phyloP scores from a whole-genome alignment of 2,797 vertebrate genomes.

The Poeciliopsis gracilis region DNA sequence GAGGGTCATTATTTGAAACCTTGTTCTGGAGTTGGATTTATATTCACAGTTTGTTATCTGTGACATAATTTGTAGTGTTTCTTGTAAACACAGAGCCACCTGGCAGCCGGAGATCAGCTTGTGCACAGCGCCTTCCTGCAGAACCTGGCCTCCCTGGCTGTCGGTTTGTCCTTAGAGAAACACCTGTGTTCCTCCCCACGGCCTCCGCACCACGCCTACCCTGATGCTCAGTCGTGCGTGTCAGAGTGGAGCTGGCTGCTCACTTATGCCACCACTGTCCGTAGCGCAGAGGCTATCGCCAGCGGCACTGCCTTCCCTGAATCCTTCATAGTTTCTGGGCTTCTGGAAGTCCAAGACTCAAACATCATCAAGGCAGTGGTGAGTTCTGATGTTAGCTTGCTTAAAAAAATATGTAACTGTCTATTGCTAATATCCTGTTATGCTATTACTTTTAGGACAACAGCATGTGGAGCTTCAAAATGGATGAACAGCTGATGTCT shows the following conservation, averaged over 20 bases:
- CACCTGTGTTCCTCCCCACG: conserved; percentile 74
- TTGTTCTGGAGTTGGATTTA: neutral
- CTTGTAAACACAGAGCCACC: conserved; percentile 72
- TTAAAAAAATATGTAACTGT: neutral
- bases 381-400: conserved; percentile 30
- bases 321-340: conserved; percentile 76
- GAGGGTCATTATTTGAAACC: conserved; percentile 56
- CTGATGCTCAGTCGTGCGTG: conserved; percentile 55
- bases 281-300: conserved; percentile 83
- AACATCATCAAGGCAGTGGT: conserved; percentile 76
- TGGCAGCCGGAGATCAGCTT: conserved; percentile 83
- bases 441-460: conserved; percentile 77
- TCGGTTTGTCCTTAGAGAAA: conserved; percentile 81
- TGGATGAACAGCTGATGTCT: conserved; percentile 87
- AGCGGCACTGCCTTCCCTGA: conserved; percentile 81
- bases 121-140: conserved; percentile 86
- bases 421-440: neutral
- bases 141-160: conserved; percentile 79
- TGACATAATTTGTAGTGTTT: neutral
- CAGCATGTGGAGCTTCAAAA: conserved; percentile 86
- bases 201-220: conserved; percentile 75
- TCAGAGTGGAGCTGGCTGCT: conserved; percentile 84
- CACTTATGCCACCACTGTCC: conserved; percentile 81
- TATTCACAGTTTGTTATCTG: neutral
- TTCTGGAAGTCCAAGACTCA: conserved; percentile 59